phyloP scores from a whole-genome alignment of 2,113 vertebrate species.

The Tursiops truncatus region DNA sequence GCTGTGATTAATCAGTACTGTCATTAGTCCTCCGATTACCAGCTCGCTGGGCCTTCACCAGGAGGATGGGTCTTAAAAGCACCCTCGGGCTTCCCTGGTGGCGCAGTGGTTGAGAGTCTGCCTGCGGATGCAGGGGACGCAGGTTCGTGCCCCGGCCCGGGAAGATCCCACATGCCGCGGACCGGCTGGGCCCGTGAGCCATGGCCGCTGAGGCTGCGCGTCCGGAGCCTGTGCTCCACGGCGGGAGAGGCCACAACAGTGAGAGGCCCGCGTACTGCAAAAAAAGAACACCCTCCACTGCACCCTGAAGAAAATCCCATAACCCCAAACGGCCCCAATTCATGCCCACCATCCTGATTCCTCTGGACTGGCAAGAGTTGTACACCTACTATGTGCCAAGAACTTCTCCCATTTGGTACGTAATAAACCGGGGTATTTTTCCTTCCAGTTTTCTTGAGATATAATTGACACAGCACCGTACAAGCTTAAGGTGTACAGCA shows the following conservation, averaged over 20 bases:
- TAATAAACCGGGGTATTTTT: not conserved
- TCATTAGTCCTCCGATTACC: not conserved
- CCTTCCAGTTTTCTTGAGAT: not conserved
- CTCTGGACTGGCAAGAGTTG: fast-evolving
- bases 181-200: no score
- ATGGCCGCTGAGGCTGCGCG: no score
- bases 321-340: not conserved
- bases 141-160: no score
- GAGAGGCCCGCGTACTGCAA: no score
- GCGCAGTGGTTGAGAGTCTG: no score
- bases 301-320: not conserved
- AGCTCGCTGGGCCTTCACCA: not conserved
- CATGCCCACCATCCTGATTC: not conserved
- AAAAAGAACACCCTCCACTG: not conserved
- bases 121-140: no score
- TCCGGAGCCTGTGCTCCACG: no score
- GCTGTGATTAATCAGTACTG: slow-evolving; percentile 1
- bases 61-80: not conserved
- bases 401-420: fast-evolving
- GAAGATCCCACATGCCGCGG: no score
- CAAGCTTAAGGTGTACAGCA: not conserved
- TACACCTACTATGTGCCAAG: fast-evolving
- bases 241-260: no score
- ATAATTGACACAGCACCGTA: not conserved
- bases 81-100: no score